phyloP scores from a whole-genome alignment of 2,113 vertebrate genomes.

The Hippocampus comes region DNA sequence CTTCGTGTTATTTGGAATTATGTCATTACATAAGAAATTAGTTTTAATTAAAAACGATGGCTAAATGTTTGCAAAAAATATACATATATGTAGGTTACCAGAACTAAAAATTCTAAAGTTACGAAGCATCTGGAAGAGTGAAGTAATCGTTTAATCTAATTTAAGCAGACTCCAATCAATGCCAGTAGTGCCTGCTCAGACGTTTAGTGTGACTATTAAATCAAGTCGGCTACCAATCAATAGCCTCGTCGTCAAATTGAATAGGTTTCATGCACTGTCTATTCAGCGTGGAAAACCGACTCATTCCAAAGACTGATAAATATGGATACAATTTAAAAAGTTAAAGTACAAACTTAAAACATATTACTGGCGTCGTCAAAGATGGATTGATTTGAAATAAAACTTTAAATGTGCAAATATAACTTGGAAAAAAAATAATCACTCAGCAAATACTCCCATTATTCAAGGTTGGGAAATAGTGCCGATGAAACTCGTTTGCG shows the following conservation, averaged over 20 bases:
- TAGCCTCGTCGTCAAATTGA: background rate
- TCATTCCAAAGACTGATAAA: background rate
- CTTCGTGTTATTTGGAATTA: background rate
- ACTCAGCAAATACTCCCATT: background rate
- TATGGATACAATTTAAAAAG: background rate
- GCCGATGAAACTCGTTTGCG: background rate
- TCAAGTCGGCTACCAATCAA: background rate
- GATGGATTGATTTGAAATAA: background rate
- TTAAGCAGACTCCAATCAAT: conserved; percentile 7
- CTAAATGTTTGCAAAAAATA: background rate
- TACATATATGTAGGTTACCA: background rate
- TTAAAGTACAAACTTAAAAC: background rate
- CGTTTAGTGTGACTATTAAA: conserved; percentile 7
- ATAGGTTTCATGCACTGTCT: conserved; percentile 1
- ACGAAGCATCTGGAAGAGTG: background rate
- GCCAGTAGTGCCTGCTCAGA: conserved; percentile 3
- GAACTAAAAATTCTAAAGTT: background rate
- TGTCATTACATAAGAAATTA: background rate
- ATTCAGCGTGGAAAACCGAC: background rate
- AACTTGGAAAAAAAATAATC: background rate
- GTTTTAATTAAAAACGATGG: background rate
- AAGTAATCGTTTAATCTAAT: background rate
- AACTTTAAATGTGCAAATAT: background rate
- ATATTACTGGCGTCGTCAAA: background rate
- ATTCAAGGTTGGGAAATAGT: conserved; percentile 14